Conservation (phyloP, 2,888 invertebrate genomes). For the Argyresthia goedartella region DNA sequence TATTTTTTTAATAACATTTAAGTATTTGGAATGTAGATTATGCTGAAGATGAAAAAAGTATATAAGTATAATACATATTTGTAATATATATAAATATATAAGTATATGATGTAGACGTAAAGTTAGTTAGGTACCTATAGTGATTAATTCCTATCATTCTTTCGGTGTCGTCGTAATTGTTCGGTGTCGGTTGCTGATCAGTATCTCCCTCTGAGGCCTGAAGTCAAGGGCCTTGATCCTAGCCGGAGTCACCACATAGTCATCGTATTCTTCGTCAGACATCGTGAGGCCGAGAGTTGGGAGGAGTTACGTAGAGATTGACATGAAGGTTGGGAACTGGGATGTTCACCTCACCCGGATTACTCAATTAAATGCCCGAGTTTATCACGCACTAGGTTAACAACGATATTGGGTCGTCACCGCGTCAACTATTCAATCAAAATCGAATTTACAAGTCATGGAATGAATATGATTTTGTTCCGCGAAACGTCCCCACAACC, state of each 20-base stretch:
- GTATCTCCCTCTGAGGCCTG: conserved; percentile 79
- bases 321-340: conserved; percentile 22
- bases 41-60: no score
- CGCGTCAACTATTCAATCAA: conserved; percentile 18
- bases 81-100: no score
- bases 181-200: conserved; percentile 81
- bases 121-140: no score
- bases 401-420: conserved; percentile 9
- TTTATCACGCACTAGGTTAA: conserved; percentile 1
- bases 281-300: conserved; percentile 24
- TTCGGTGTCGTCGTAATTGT: no score
- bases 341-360: background rate
- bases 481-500: conserved; percentile 5
- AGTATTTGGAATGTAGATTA: no score
- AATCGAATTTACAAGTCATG: conserved; percentile 64
- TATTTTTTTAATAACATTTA: no score
- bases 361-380: conserved; percentile 1
- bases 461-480: conserved; percentile 27
- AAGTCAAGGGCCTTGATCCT: conserved; percentile 69
- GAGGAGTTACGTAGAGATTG: conserved; percentile 19
- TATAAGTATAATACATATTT: no score
- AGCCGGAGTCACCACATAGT: conserved; percentile 41
- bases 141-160: no score
- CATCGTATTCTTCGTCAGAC: conserved; percentile 58
- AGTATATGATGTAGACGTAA: no score